A percentile compares a stretch with the other conserved stretches of the same genome.
These are phyloP conservation scores for Bos indicus DNA, from an alignment of 2,113 vertebrate species.

Conservation along the genomic window DNA sequence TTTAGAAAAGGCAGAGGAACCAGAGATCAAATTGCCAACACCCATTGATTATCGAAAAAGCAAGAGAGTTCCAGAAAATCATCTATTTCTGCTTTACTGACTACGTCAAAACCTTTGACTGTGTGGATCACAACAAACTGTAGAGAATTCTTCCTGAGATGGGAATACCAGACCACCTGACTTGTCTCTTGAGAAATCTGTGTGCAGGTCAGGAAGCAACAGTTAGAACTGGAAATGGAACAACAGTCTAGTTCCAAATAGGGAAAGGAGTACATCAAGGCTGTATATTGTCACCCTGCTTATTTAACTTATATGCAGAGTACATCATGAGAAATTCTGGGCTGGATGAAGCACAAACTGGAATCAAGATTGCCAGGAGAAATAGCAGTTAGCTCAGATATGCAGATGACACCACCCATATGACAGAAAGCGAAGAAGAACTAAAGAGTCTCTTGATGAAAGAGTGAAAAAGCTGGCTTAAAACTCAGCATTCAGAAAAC, in stretches of 20 bases:
- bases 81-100: not conserved
- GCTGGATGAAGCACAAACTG: not conserved
- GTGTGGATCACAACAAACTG: not conserved
- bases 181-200: not conserved
- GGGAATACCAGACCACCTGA: not conserved
- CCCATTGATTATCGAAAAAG: not conserved
- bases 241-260: not conserved
- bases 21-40: not conserved
- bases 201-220: not conserved
- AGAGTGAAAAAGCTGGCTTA: not conserved
- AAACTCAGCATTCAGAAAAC: not conserved
- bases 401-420: not conserved
- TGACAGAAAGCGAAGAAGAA: not conserved
- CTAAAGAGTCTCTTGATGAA: not conserved
- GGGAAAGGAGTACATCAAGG: not conserved
- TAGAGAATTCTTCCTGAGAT: not conserved
- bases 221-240: not conserved
- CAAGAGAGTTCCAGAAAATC: not conserved
- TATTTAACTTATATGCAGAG: not conserved
- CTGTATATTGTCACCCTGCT: not conserved
- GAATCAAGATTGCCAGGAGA: not conserved
- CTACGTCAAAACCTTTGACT: not conserved
- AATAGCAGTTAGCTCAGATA: not conserved
- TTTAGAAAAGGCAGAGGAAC: not conserved
- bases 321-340: not conserved